phyloP scores from a whole-genome alignment of 2,888 invertebrate genomes.

The Zele albiditarsus region DNA sequence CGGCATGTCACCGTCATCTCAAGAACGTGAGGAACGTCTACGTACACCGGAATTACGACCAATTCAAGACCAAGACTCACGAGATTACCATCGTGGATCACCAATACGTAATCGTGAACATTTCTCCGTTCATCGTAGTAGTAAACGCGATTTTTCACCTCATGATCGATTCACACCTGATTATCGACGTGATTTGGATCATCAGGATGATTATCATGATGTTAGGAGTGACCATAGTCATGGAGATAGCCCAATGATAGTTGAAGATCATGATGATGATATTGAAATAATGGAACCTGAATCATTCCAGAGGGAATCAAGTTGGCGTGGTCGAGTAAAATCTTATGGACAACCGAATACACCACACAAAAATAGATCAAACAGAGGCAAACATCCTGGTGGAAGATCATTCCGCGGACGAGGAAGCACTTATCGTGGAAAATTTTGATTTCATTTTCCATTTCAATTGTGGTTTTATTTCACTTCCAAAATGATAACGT shows the following conservation, averaged over 20 bases:
- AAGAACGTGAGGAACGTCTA: slow-evolving; percentile 53
- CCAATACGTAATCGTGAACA: slow-evolving; percentile 54
- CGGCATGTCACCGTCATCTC: slow-evolving; percentile 49
- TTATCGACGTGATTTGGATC: slow-evolving; percentile 54
- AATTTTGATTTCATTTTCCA: slow-evolving; percentile 44
- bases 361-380: slow-evolving; percentile 53
- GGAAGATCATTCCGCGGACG: slow-evolving; percentile 58
- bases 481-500: neutral
- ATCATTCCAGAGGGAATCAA: slow-evolving; percentile 53
- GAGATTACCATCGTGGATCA: slow-evolving; percentile 53
- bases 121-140: slow-evolving; percentile 42
- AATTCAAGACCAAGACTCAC: slow-evolving; percentile 50
- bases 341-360: slow-evolving; percentile 53
- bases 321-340: slow-evolving; percentile 59
- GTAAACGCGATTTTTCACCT: slow-evolving; percentile 30
- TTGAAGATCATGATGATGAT: slow-evolving; percentile 63
- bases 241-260: slow-evolving; percentile 61
- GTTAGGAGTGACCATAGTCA: slow-evolving; percentile 60
- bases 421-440: slow-evolving; percentile 55
- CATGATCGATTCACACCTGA: slow-evolving; percentile 56
- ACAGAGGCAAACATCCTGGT: slow-evolving; percentile 56
- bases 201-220: slow-evolving; percentile 59
- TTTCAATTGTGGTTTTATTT: neutral
- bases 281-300: slow-evolving; percentile 54
- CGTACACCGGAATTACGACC: slow-evolving; percentile 48